phyloP scores from a whole-genome alignment of 2,888 invertebrate genomes.

The Harpalus rubripes region DNA sequence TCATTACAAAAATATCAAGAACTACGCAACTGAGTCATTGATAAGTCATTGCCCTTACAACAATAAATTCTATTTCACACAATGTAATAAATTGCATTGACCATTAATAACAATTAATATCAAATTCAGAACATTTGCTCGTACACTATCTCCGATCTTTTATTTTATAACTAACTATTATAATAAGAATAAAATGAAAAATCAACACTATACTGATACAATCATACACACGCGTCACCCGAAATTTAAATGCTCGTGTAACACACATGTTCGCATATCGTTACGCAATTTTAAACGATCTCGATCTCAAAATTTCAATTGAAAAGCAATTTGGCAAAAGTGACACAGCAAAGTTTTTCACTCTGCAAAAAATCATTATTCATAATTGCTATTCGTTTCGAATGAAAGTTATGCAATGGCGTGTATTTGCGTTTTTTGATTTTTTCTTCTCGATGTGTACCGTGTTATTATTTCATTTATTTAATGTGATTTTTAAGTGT shows the following conservation, averaged over 20 bases:
- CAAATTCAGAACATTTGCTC: slow-evolving; percentile 12
- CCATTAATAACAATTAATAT: slow-evolving; percentile 32
- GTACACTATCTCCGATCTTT: slow-evolving; percentile 15
- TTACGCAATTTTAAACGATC: slow-evolving; percentile 33
- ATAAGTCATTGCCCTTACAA: not conserved
- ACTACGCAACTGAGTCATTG: not conserved
- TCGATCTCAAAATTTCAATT: slow-evolving; percentile 36
- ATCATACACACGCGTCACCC: slow-evolving; percentile 20
- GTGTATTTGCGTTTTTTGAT: slow-evolving; percentile 10
- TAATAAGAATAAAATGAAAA: slow-evolving; percentile 21
- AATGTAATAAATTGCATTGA: slow-evolving; percentile 6
- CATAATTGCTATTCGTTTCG: slow-evolving; percentile 35
- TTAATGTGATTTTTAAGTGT: slow-evolving; percentile 45
- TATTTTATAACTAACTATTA: slow-evolving; percentile 19
- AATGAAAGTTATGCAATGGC: slow-evolving; percentile 19
- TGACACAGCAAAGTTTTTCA: slow-evolving; percentile 23
- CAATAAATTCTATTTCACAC: slow-evolving; percentile 1
- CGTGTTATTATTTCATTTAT: slow-evolving; percentile 41
- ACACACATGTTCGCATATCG: slow-evolving; percentile 4
- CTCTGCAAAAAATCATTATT: slow-evolving; percentile 42
- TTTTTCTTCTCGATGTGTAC: slow-evolving; percentile 27
- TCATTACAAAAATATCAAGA: too few species aligned
- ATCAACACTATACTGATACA: slow-evolving; percentile 24
- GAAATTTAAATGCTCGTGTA: not conserved
- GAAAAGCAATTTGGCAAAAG: slow-evolving; percentile 48